Conservation (phyloP, 2,113 vertebrate species). For the Salvator merianae region DNA sequence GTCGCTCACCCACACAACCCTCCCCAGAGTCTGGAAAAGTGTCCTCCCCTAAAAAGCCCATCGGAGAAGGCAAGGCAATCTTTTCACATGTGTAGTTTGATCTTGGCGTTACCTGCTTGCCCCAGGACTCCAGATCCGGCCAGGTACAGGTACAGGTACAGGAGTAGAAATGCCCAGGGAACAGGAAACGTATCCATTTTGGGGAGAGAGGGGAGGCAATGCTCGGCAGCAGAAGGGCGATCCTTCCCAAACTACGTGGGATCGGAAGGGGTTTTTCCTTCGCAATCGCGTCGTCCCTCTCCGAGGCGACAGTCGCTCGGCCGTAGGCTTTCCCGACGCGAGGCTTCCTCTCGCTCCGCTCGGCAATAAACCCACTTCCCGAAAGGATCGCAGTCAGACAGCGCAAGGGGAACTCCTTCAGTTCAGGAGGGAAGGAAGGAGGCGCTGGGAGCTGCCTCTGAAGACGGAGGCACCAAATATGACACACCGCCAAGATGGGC, state of each 20-base stretch:
- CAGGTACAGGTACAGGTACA: conserved; percentile 73
- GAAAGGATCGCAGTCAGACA: conserved; percentile 23
- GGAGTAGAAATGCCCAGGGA: conserved; percentile 83
- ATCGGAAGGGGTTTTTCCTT: conserved; percentile 21
- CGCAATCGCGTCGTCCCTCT: conserved; percentile 10
- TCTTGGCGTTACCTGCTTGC: conserved; percentile 82
- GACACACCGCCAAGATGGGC: background rate
- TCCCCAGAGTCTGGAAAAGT: too few species aligned
- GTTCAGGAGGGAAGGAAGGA: conserved; percentile 14
- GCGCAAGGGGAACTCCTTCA: conserved; percentile 37
- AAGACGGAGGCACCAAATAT: background rate
- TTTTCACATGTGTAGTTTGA: too few species aligned
- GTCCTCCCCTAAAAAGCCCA: too few species aligned
- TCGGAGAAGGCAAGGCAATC: too few species aligned
- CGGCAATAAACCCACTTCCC: background rate
- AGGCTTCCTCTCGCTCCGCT: conserved; percentile 45
- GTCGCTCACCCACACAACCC: background rate
- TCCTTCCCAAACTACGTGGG: conserved; percentile 40
- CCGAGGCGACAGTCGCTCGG: background rate
- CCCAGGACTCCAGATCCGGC: conserved; percentile 72
- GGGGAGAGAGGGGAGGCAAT: background rate
- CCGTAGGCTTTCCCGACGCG: too few species aligned
- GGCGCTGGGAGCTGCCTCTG: conserved; percentile 37
- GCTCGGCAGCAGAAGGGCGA: background rate
- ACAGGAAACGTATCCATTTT: conserved; percentile 86